phyloP scores from a whole-genome alignment of 2,113 vertebrate species.

The Albula glossodonta region DNA sequence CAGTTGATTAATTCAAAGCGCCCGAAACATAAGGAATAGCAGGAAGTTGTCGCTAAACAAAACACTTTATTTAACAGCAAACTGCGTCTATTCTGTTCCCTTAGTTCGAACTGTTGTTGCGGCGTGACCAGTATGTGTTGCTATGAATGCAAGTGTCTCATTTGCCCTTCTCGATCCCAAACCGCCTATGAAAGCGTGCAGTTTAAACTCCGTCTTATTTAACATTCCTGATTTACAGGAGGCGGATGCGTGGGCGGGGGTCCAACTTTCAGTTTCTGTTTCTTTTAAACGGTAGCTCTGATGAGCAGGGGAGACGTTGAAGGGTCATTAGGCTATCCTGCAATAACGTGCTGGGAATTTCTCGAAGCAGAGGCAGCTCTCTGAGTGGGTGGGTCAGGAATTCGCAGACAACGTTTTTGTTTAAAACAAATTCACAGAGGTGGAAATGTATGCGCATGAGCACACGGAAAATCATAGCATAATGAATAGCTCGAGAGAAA shows the following conservation, averaged over 20 bases:
- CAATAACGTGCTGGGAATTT: conserved; percentile 27
- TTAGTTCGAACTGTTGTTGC: background rate
- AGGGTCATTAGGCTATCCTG: conserved; percentile 26
- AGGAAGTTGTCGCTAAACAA: background rate
- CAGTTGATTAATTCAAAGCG: background rate
- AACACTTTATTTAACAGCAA: background rate
- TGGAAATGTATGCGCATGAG: no score
- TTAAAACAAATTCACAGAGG: no score
- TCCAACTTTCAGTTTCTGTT: conserved; percentile 70
- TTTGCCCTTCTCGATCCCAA: background rate
- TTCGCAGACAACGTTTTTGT: no score
- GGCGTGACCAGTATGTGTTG: background rate
- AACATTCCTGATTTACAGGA: background rate
- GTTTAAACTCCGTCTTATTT: conserved; percentile 7
- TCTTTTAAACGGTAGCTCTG: conserved; percentile 61
- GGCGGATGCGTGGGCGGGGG: background rate
- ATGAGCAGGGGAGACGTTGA: conserved; percentile 17
- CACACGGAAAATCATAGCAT: no score
- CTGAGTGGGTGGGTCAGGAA: no score
- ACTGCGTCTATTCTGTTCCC: background rate
- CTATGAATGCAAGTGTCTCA: background rate
- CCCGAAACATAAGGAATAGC: no score
- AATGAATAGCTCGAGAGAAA: no score
- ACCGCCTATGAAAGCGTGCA: background rate
- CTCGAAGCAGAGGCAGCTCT: background rate